phyloP scores from a whole-genome alignment of 2,888 invertebrate species.

The Camptogramma bilineatum region DNA sequence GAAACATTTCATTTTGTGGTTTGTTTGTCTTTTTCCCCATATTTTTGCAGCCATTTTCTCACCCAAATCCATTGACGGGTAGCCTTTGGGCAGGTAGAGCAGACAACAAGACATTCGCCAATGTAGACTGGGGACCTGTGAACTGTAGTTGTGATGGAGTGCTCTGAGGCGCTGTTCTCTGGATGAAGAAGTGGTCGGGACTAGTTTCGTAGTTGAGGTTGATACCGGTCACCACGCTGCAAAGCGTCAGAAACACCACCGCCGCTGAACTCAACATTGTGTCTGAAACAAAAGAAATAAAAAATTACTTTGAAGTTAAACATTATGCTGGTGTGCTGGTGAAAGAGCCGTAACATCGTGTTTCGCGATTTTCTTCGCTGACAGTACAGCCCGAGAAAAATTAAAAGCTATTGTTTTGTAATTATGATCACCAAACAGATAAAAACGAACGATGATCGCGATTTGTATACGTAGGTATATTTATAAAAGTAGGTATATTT shows the following conservation, averaged over 20 bases:
- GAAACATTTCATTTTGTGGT: background rate
- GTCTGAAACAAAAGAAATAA: constrained; percentile 56
- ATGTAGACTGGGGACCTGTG: constrained; percentile 47
- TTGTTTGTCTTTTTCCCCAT: background rate
- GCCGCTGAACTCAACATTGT: constrained; percentile 50
- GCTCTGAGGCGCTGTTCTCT: constrained; percentile 25
- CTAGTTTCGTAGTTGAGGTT: constrained; percentile 42
- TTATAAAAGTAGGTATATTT: no score
- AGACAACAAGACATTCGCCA: constrained; percentile 47
- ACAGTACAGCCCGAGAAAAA: no score
- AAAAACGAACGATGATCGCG: no score
- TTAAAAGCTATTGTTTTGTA: no score
- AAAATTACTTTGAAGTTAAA: background rate
- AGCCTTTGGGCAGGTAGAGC: constrained; percentile 57
- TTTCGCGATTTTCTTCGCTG: no score
- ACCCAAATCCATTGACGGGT: constrained; percentile 70
- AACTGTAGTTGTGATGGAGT: constrained; percentile 40
- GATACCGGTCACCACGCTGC: constrained; percentile 48
- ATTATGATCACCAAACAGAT: no score
- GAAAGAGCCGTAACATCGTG: no score
- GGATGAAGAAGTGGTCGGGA: constrained; percentile 45
- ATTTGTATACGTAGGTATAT: no score
- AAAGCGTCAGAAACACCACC: constrained; percentile 49
- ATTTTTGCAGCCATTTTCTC: constrained; percentile 38
- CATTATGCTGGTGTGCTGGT: no score